phyloP scores from a whole-genome alignment of 37 sponge, comb jelly and placozoan genomes.

The Eunapius fragilis region DNA sequence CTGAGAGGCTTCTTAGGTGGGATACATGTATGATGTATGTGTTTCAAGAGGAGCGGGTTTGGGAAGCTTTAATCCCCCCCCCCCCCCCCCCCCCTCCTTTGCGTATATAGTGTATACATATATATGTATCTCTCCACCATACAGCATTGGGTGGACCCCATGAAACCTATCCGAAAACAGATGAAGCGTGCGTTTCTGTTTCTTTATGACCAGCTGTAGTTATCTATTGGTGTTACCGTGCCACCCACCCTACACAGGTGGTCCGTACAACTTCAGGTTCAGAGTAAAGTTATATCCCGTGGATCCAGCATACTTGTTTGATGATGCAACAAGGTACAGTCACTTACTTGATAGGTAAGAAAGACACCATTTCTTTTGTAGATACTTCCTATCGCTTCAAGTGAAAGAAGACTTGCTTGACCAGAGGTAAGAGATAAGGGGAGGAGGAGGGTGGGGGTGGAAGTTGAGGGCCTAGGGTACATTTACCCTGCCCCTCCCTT shows the following conservation, averaged over 20 bases:
- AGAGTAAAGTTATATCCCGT: constrained; percentile 78
- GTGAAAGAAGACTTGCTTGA: constrained; percentile 68
- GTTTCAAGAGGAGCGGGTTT: no score
- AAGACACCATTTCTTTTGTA: not conserved
- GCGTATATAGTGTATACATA: no score
- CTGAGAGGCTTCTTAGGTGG: not conserved
- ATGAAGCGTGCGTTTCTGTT: constrained; percentile 49
- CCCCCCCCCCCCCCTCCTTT: no score
- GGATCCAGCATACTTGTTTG: constrained; percentile 76
- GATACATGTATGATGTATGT: not conserved
- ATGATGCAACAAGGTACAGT: constrained; percentile 67
- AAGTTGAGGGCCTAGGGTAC: no score
- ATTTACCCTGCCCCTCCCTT: no score
- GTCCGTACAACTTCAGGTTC: constrained; percentile 60
- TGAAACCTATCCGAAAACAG: constrained; percentile 69
- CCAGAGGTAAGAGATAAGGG: constrained; percentile 26
- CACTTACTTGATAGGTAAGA: no score
- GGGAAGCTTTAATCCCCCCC: no score
- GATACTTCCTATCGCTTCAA: constrained; percentile 77
- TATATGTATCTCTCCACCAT: not conserved
- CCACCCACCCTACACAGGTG: constrained; percentile 9
- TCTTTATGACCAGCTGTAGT: not conserved
- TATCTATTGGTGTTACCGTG: not conserved
- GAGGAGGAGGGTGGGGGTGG: no score
- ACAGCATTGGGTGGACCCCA: constrained; percentile 78